phyloP scores from a whole-genome alignment of 2,797 vertebrate species.

The Mormyrops boulengeri region DNA sequence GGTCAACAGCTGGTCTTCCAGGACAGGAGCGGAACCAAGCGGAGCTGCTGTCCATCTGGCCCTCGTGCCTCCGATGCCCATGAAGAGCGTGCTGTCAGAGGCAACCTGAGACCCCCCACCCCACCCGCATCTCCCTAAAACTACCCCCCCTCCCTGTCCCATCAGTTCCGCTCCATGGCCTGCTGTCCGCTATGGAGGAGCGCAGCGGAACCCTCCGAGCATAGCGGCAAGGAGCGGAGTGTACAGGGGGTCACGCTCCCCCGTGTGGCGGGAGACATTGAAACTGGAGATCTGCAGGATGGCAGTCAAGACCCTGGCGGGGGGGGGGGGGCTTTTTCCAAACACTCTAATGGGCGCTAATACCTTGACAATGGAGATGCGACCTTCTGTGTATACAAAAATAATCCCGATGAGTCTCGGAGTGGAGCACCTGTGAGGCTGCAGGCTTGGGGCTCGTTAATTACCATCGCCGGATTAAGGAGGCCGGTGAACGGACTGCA shows the following conservation, averaged over 20 bases:
- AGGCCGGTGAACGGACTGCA: conserved; percentile 43
- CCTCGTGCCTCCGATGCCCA: background rate
- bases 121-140: background rate
- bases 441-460: conserved; percentile 53
- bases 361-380: conserved; percentile 40
- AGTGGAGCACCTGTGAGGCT: conserved; percentile 51
- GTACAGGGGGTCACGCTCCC: background rate
- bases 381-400: conserved; percentile 40
- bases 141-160: no score
- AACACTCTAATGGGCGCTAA: conserved; percentile 54
- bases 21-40: conserved; percentile 12
- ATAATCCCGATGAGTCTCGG: conserved; percentile 46
- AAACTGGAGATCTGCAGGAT: background rate
- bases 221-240: background rate
- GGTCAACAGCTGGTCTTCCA: conserved; percentile 16
- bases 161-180: background rate
- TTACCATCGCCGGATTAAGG: conserved; percentile 51
- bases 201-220: background rate
- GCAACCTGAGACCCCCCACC: background rate
- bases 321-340: conserved; percentile 29
- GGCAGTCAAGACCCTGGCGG: background rate
- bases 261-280: background rate
- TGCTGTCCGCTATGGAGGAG: background rate
- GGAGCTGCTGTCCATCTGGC: background rate
- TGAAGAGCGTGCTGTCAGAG: background rate